Percentiles rank a stretch among this genome's conserved stretches.
These are phyloP conservation scores for Drosophila suzukii DNA, from an alignment of 1,140 invertebrate genomes.

Conservation along the genomic window DNA sequence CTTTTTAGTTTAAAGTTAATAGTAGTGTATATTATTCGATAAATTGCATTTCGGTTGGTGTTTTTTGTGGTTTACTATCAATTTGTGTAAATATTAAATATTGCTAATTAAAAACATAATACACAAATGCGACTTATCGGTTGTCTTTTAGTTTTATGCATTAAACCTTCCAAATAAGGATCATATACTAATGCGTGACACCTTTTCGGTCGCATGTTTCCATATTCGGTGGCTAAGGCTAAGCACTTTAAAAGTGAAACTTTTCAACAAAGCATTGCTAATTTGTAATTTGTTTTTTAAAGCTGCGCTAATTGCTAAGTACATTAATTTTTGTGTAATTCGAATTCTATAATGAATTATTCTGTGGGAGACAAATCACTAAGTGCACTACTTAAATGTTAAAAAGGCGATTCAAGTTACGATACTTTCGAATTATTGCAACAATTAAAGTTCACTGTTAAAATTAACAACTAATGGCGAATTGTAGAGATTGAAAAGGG, in stretches of 20 bases:
- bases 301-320: slow-evolving; percentile 72
- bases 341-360: slow-evolving; percentile 24
- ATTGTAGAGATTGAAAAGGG: slow-evolving; percentile 44
- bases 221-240: slow-evolving; percentile 46
- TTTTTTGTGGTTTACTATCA: slow-evolving; percentile 30
- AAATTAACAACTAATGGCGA: slow-evolving; percentile 71
- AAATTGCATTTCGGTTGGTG: slow-evolving; percentile 61
- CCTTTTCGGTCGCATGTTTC: slow-evolving; percentile 24
- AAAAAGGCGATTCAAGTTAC: slow-evolving; percentile 61
- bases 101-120: slow-evolving; percentile 50
- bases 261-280: slow-evolving; percentile 78
- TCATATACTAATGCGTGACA: slow-evolving; percentile 26
- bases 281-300: slow-evolving; percentile 62
- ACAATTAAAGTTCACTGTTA: slow-evolving; percentile 58
- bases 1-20: slow-evolving; percentile 40
- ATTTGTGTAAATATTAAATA: slow-evolving; percentile 32
- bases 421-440: slow-evolving; percentile 69
- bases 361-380: slow-evolving; percentile 61
- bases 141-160: slow-evolving; percentile 2
- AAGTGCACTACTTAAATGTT: slow-evolving; percentile 75
- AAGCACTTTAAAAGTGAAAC: slow-evolving; percentile 69
- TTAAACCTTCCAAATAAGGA: slow-evolving; percentile 15
- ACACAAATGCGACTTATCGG: slow-evolving; percentile 27
- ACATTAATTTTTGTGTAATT: slow-evolving; percentile 43
- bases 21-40: slow-evolving; percentile 53